Percentiles rank a stretch among this genome's conserved stretches.
phyloP scores from a whole-genome alignment of 2,797 vertebrate species.

The Podarcis lilfordi region DNA sequence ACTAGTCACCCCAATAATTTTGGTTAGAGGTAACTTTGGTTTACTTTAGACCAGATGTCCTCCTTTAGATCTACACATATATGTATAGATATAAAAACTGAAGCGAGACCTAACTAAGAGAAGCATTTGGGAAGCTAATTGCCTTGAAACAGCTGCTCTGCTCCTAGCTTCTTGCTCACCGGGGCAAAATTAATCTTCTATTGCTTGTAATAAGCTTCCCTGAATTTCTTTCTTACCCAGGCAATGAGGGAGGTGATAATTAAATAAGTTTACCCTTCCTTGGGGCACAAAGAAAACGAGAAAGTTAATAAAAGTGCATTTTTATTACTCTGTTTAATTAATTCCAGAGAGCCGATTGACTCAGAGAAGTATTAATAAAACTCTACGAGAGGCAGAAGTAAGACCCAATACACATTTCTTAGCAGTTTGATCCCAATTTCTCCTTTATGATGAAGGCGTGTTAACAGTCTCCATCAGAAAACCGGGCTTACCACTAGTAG shows the following conservation, averaged over 20 bases:
- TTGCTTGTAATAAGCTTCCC: conserved; percentile 42
- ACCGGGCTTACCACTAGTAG: not conserved
- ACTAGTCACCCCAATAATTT: not conserved
- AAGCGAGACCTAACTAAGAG: too few species aligned
- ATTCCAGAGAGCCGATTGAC: conserved; percentile 12
- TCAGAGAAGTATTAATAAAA: not conserved
- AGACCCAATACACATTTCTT: not conserved
- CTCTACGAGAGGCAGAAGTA: not conserved
- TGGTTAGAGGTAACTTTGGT: not conserved
- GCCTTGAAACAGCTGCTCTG: conserved; percentile 48
- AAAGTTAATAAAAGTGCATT: conserved; percentile 27
- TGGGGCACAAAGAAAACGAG: conserved; percentile 18
- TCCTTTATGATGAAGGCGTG: not conserved
- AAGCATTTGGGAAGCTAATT: not conserved
- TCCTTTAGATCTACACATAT: not conserved
- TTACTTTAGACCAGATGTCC: not conserved
- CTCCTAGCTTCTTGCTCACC: conserved; percentile 26
- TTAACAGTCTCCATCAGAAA: not conserved
- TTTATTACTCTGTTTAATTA: conserved; percentile 20
- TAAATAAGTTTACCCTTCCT: conserved; percentile 44
- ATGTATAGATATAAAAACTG: too few species aligned
- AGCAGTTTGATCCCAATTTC: not conserved
- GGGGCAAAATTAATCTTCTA: conserved; percentile 38
- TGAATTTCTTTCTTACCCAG: conserved; percentile 38
- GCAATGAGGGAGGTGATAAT: conserved; percentile 32